A percentile compares a stretch with the other conserved stretches of the same genome.
Conservation (phyloP, 2,797 vertebrate species). For the Brotula barbata region DNA sequence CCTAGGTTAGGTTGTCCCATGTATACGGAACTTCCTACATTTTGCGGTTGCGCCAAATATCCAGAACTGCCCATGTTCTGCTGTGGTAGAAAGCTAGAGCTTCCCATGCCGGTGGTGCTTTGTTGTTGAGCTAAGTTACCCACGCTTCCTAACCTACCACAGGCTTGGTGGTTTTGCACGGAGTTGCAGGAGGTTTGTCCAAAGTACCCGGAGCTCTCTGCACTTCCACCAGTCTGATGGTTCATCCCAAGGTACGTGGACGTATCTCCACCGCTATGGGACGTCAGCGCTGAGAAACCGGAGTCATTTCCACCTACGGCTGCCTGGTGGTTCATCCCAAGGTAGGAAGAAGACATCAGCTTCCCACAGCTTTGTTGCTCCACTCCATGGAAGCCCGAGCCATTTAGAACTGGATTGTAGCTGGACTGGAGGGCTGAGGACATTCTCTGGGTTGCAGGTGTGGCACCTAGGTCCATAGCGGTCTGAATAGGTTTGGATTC, state of each 20-base stretch:
- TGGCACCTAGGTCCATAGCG: slow-evolving; percentile 67
- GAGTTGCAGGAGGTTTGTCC: slow-evolving; percentile 54
- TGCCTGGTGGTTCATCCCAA: slow-evolving; percentile 72
- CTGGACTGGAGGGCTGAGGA: slow-evolving; percentile 67
- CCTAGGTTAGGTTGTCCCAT: slow-evolving; percentile 55
- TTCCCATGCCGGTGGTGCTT: slow-evolving; percentile 55
- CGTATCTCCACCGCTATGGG: slow-evolving; percentile 69
- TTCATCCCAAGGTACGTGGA: slow-evolving; percentile 73
- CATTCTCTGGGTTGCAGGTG: slow-evolving; percentile 64
- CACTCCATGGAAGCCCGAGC: slow-evolving; percentile 76
- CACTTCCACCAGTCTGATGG: slow-evolving; percentile 68
- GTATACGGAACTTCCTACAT: slow-evolving; percentile 52
- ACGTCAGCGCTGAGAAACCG: slow-evolving; percentile 64
- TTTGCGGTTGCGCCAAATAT: slow-evolving; percentile 62
- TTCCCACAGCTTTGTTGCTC: slow-evolving; percentile 68
- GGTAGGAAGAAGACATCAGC: slow-evolving; percentile 65
- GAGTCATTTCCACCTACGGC: slow-evolving; percentile 63
- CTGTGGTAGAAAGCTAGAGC: slow-evolving; percentile 56
- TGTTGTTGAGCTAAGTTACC: slow-evolving; percentile 70
- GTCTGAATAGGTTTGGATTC: slow-evolving; percentile 71
- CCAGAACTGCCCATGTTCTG: slow-evolving; percentile 65
- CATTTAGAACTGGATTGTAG: slow-evolving; percentile 77
- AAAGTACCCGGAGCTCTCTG: slow-evolving; percentile 75
- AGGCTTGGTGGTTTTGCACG: slow-evolving; percentile 69
- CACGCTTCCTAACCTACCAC: slow-evolving; percentile 68